Base-by-base conservation (phyloP, 2,888 invertebrate genomes). In the Sympetrum striolatum region DNA sequence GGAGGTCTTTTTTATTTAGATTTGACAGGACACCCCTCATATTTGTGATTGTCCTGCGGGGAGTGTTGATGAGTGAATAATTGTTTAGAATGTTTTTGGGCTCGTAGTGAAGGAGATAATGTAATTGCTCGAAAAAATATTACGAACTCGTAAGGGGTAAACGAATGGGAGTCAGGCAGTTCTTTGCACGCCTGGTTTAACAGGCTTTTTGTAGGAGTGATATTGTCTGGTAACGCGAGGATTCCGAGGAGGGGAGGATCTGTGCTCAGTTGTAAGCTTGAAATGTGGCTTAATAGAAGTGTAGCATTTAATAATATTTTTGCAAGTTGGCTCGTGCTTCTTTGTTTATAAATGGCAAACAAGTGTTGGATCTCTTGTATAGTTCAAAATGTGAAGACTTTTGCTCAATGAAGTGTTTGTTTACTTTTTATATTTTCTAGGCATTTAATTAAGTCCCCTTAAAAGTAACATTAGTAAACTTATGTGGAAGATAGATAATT, bases 391-490 rank as follows among this genome's bases (percentile, higher is more conserved):
- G 37, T 86, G 60, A 60, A 86, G 60, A 60, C 58, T 64, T 60
- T 86, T 86, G 86, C 86, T 86, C 86, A 86, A 86, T 82, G 86
- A 60, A 86, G 60, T 60, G 37, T 86, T 86, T 86, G 86, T 86
- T 86, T 18, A 60, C 60, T 60, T 60, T 86, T 60, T 35, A 53
- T 58, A 31, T 86, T 37, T 86, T 86, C n/a, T 86, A 86, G 86
- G 35, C 58, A 37, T 37, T 60, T 86, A 73, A 31, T 73, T 73
- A 25, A 73, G 25, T 73, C 73, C 25, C 3, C 10, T 31, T 0
- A 31, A 31, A 12, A 73, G 73, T 73, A 31, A 31, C 12, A 10
- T n/a, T 73, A 31, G 73, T 73, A 12, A 73, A 22, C 0, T 31
- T 73, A 14, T 73, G 15, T 25, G 25, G 31, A 73, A 12, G n/a